Percentiles rank a stretch among this genome's conserved stretches.
Conservation (phyloP, 2,888 invertebrate genomes). For the Zootermopsis nevadensis region DNA sequence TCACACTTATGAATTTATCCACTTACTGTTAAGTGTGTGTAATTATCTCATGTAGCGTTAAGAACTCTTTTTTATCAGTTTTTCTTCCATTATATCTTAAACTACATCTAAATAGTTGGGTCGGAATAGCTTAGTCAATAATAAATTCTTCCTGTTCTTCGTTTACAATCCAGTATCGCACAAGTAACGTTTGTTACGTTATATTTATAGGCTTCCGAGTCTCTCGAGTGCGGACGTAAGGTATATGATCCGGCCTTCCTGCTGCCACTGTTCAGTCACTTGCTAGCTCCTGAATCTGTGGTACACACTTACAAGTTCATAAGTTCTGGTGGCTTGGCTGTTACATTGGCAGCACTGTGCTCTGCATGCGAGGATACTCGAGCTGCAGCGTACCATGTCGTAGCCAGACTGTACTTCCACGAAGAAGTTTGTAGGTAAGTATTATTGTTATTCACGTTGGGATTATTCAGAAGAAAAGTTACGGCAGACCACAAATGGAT, state of each 20-base stretch:
- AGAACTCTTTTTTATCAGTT: no score
- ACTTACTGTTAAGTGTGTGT: no score
- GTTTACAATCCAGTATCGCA: no score
- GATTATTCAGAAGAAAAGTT: background rate
- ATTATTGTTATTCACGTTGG: background rate
- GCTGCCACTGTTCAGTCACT: slow-evolving; percentile 79
- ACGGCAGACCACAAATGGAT: background rate
- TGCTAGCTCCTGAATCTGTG: slow-evolving; percentile 79
- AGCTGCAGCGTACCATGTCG: slow-evolving; percentile 77
- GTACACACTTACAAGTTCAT: slow-evolving; percentile 78
- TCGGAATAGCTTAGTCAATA: no score
- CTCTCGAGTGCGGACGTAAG: background rate
- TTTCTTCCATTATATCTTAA: no score
- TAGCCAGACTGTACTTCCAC: slow-evolving; percentile 79
- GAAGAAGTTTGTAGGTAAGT: slow-evolving; percentile 75
- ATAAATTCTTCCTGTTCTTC: no score
- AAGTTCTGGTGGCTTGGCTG: slow-evolving; percentile 76
- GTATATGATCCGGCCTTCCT: slow-evolving; percentile 88
- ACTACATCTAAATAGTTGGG: no score
- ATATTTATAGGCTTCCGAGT: background rate
- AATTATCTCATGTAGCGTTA: no score
- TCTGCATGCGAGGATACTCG: slow-evolving; percentile 75
- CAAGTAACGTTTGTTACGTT: no score
- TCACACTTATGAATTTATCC: no score
- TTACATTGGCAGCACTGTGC: slow-evolving; percentile 77